Evolutionary conservation across 2,888 invertebrate genomes (phyloP), one percentile per base, ranked within the genome.

Genomic region (Congeria kusceri): DNA sequence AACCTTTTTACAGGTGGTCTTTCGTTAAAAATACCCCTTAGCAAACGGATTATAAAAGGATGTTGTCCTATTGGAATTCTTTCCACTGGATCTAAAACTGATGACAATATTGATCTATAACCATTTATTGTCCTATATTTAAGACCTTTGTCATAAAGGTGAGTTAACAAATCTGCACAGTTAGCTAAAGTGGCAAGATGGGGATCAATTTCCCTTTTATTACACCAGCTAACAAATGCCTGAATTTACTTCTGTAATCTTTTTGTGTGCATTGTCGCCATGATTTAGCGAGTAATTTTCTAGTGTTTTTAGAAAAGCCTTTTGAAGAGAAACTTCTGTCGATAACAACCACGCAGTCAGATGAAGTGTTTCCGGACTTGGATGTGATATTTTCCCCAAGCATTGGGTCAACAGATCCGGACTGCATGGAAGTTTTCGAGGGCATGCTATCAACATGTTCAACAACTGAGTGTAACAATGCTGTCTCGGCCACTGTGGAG

Each of bases 21-120:
- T 64, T 71, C 69, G 58, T 79, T 79, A 39, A 79, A 79, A 18
- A 79, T 59, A 15, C 47, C 74, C 53, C 49, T 73, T 1, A 75
- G 23, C 32, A 76, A 53, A 11, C 69, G 20, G 3, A 76, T 68
- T 20, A 75, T 47, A 44, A 28, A 68, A 25, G 68, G 69, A 53
- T 75, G 76, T 57, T 70, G 71, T 7, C 75, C 75, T 13, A 69
- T 39, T 13, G 64, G 49, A 32, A 63, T 62, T 20, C 56, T 77
- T 0, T 71, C 53, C 13, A 77, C 66, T 15, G 66, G 67, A 25
- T 49, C 18, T 49, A 77, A 46, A 28, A 77, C 71, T 15, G 67
- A 65, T 47, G 71, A 65, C 5, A 75, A 23, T 68, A 68, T 74
- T n/a, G 67, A 68, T 56, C 68, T 61, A 28, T 68, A 75, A n/a